Base-by-base conservation (phyloP, 1,140 invertebrate species). In the Drosophila sechellia region DNA sequence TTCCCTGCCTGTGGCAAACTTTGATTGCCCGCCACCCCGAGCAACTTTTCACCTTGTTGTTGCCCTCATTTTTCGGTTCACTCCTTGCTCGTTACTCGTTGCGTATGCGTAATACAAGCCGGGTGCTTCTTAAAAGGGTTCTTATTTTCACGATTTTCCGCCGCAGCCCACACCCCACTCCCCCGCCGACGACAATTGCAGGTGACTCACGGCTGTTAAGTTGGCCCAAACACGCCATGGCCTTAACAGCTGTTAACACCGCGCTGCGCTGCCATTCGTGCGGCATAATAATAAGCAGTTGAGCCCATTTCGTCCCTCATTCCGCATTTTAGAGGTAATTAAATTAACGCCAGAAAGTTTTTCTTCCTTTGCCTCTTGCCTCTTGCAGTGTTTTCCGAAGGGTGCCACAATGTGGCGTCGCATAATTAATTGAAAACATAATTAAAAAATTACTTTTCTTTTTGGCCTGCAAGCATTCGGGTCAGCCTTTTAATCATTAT, bases 381-480 rank as follows among this genome's bases (percentile, higher is more conserved):
- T 43, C 20, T 43, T 15, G 15, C 8, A 10, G 17, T 48, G 27
- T 15, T 17, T 69, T 65, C 8, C 20, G 15, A 35, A 49, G 52
- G 52, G 27, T 50, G 65, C 48, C 42, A 77, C 76, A 79, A 74
- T 80, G 81, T 85, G 81, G 68, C 77, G 72, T 55, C 61, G 85
- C 84, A 89, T 89, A 90, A 90, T 89, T 89, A 89, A 89, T 89
- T 90, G 73, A 84, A 89, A 89, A 90, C 74, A 89, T 90, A 89
- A 89, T 89, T 90, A 78, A 80, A 84, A 79, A 65, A 11, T 42
- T 46, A 49, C 53, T 52, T 37, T 55, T 40, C 42, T 65, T 63
- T 31, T 35, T 52, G 45, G 79, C 64, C 45, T 63, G 60, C 63
- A 79, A 64, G 17, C 43, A 40, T 52, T 50, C 58, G 54, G 52